Percentiles rank a stretch among this genome's conserved stretches.
Conservation (phyloP, 2,113 vertebrate species). For the Tylochromis polylepis region DNA sequence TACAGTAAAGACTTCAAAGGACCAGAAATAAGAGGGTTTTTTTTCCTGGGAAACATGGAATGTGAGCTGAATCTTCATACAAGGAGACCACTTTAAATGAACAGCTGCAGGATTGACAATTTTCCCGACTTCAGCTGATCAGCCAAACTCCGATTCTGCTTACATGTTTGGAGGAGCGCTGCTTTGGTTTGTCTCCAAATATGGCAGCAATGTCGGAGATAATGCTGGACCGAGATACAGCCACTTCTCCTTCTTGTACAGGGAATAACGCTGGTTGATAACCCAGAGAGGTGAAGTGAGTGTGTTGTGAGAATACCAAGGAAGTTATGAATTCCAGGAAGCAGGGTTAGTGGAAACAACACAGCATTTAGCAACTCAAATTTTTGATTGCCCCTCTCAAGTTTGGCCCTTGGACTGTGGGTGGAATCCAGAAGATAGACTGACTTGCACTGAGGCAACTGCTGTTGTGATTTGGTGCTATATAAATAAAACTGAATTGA, state of each 20-base stretch:
- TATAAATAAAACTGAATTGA: too few relatives aligned
- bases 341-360: not conserved
- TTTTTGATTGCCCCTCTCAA: not conserved
- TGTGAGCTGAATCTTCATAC: not conserved
- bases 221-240: not conserved
- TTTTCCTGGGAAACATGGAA: not conserved
- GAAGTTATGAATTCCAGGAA: not conserved
- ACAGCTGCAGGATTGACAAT: not conserved
- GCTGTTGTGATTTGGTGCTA: too few relatives aligned
- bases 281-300: not conserved
- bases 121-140: not conserved
- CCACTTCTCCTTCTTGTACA: not conserved
- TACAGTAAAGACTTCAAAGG: too few relatives aligned
- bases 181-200: not conserved
- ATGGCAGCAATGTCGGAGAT: rapidly evolving
- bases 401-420: not conserved
- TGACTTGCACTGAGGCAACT: too few relatives aligned
- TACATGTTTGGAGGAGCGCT: not conserved
- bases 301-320: not conserved
- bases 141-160: not conserved
- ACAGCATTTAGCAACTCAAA: not conserved
- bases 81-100: not conserved
- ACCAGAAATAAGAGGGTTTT: not conserved
- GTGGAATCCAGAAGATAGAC: not conserved
- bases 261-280: not conserved